phyloP scores from a whole-genome alignment of 2,113 vertebrate species.

The Laticauda colubrina region DNA sequence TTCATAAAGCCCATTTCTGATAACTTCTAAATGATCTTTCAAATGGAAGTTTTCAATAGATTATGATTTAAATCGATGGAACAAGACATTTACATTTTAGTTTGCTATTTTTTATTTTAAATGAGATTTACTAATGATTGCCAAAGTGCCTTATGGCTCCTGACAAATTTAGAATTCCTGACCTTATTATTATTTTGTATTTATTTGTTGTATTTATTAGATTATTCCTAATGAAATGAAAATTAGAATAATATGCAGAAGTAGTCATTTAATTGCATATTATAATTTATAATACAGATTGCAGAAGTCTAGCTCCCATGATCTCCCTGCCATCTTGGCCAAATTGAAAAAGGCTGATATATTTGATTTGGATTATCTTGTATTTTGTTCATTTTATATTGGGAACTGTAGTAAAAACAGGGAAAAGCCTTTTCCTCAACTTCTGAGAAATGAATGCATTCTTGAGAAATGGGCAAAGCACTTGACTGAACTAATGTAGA shows the following conservation, averaged over 20 bases:
- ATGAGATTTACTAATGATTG: neutral
- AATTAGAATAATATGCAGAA: neutral
- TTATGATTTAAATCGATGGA: neutral
- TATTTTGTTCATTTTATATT: neutral
- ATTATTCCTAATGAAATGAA: neutral
- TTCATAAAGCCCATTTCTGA: neutral
- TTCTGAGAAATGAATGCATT: slow-evolving; percentile 29
- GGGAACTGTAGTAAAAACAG: neutral
- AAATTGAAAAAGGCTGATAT: neutral
- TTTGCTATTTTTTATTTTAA: neutral
- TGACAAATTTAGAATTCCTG: neutral
- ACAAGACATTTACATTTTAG: neutral
- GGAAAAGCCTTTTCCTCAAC: neutral
- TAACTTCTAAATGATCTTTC: neutral
- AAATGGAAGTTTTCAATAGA: neutral
- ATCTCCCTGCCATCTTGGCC: neutral
- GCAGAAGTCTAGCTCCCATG: neutral
- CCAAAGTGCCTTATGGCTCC: neutral
- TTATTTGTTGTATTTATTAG: neutral
- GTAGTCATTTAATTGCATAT: neutral
- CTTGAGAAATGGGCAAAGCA: slow-evolving; percentile 40
- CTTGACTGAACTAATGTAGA: slow-evolving; percentile 33
- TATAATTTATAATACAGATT: neutral
- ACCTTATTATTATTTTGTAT: neutral
- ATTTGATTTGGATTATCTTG: neutral